These are phyloP conservation scores for Aphidoletes aphidimyza DNA, from an alignment of 2,888 invertebrate species.

Conservation along the genomic window DNA sequence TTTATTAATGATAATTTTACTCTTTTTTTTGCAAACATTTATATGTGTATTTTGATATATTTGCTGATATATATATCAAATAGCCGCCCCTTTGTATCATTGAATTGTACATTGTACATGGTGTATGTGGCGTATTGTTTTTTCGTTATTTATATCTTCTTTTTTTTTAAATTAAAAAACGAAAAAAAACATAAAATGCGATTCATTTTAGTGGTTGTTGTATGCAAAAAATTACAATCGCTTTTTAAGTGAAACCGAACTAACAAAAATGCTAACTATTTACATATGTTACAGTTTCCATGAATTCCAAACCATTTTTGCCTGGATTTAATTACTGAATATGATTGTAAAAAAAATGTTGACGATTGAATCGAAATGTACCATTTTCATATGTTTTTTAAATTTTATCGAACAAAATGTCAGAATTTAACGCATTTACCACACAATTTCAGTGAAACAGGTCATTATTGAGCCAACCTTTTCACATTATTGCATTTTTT, in stretches of 20 bases:
- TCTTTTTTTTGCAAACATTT: neutral
- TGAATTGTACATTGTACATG: neutral
- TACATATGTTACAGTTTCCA: constrained; percentile 12
- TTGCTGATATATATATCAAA: neutral
- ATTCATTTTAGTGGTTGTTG: neutral
- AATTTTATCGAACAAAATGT: no score
- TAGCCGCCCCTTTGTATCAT: neutral
- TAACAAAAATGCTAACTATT: constrained; percentile 33
- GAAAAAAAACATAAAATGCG: neutral
- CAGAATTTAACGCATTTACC: no score
- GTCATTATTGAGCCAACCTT: no score
- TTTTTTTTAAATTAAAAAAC: neutral
- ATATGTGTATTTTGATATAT: neutral
- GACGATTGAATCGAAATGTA: neutral
- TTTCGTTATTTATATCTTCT: neutral
- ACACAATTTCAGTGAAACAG: neutral
- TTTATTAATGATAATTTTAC: constrained; percentile 3
- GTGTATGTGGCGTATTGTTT: neutral
- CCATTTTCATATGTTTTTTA: neutral
- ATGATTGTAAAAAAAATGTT: neutral
- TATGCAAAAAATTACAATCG: neutral
- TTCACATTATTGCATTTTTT: no score
- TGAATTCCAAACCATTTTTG: neutral
- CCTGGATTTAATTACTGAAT: neutral
- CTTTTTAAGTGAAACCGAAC: neutral